Evolutionary conservation across 2,888 invertebrate genomes (phyloP).

Genomic region (Pedicia rivosa): DNA sequence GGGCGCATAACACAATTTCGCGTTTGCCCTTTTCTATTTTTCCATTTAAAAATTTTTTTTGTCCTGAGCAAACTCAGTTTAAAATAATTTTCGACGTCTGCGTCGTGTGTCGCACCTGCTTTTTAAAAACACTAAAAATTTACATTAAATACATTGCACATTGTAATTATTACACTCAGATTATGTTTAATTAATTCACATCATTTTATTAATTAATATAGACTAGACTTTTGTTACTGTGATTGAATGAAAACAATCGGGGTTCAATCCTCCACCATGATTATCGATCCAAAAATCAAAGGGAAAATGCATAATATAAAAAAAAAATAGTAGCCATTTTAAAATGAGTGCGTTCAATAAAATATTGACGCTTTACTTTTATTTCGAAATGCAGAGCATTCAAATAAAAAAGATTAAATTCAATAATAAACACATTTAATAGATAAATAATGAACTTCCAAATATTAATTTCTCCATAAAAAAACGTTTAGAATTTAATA

Average conservation of each 20-base stretch:
- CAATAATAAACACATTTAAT: no score
- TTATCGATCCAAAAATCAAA: slow-evolving; percentile 40
- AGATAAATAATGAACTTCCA: no score
- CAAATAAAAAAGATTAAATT: neutral
- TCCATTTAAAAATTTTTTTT: slow-evolving; percentile 1
- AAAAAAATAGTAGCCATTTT: neutral
- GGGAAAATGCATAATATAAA: neutral
- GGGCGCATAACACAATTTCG: slow-evolving; percentile 10
- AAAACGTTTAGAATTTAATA: no score
- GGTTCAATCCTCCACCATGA: slow-evolving; percentile 30
- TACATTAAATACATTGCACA: slow-evolving; percentile 5
- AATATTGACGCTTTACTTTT: neutral
- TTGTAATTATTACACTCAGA: slow-evolving; percentile 1
- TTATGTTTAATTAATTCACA: slow-evolving; percentile 2
- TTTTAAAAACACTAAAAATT: slow-evolving; percentile 19
- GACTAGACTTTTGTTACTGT: neutral
- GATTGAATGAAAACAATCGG: slow-evolving; percentile 1
- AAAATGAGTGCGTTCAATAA: neutral
- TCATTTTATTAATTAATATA: slow-evolving; percentile 2
- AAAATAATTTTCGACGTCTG: slow-evolving; percentile 77
- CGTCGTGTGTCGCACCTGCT: slow-evolving; percentile 96
- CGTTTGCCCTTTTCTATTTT: slow-evolving; percentile 10
- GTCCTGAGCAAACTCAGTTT: slow-evolving; percentile 70
- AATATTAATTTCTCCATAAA: no score
- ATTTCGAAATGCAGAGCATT: neutral